Percentiles rank a stretch among this genome's conserved stretches.
Evolutionary conservation across 1,140 invertebrate species (phyloP).

Genomic region (Bombus confusus): DNA sequence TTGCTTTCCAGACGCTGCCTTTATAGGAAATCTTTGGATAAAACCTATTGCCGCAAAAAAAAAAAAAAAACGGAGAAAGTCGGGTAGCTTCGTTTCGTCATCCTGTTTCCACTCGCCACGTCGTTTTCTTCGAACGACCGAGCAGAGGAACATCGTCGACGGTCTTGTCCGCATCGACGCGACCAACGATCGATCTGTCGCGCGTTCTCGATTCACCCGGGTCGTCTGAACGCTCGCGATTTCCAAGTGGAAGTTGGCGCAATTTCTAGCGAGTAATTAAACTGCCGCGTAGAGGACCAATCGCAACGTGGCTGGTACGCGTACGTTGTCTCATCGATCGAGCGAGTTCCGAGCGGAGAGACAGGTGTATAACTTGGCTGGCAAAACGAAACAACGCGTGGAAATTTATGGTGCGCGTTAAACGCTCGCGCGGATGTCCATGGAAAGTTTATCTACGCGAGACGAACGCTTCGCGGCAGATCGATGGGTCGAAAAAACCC

Average conservation of each 20-base stretch:
- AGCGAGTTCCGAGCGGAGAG: not conserved
- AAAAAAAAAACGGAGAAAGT: not conserved
- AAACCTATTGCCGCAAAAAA: slow-evolving; percentile 35
- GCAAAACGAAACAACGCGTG: not conserved
- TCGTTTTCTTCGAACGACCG: too few species aligned
- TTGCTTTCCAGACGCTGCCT: slow-evolving; percentile 69
- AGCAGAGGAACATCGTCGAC: too few species aligned
- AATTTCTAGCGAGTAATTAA: slow-evolving; percentile 38
- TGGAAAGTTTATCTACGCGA: not conserved
- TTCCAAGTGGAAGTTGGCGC: slow-evolving; percentile 6
- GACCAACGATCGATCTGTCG: not conserved
- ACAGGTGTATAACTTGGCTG: not conserved
- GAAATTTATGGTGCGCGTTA: not conserved
- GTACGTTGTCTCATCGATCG: slow-evolving; percentile 31
- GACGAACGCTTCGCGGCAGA: not conserved
- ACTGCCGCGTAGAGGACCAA: slow-evolving; percentile 37
- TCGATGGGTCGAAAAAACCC: not conserved
- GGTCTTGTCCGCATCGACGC: too few species aligned
- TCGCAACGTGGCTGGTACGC: slow-evolving; percentile 23
- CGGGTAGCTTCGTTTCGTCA: not conserved
- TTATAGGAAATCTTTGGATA: slow-evolving; percentile 59
- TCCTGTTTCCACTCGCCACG: too few species aligned
- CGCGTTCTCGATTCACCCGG: not conserved
- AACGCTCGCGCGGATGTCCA: not conserved
- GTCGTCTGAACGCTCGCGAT: not conserved